Base-by-base conservation (phyloP, 2,797 vertebrate genomes). In the Brotula barbata region DNA sequence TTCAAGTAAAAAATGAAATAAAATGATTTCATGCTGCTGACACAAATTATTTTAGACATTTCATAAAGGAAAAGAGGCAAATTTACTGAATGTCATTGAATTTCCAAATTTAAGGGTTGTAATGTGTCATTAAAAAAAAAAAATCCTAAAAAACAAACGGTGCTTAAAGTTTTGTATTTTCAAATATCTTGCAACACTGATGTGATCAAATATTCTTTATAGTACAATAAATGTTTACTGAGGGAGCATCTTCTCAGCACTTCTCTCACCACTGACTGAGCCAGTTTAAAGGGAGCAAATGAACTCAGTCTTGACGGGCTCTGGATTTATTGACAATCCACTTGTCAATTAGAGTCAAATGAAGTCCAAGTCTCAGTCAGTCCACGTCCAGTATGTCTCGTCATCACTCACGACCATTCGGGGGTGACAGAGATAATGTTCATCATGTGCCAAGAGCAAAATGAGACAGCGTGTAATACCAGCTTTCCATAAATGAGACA, bases 381-480 rank as follows among this genome's bases (percentile, higher is more conserved):
- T 34, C 33, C 7, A 1, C 49, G 40, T n/a, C n/a, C n/a, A n/a
- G n/a, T 42, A 45, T 37, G 36, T 37, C 36, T 48, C 39, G 34
- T 23, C 16, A 51, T 40, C 59, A 23, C 28, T 56, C 57, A 52
- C 51, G 49, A 46, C 14, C 15, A 44, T 51, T 73, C 23, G 54
- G 45, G n/a, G 40, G 41, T 20, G 43, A 58, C 41, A 65, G 46
- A 40, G 49, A 74, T 54, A 60, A 43, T 45, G 47, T 48, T 65
- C 31, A 55, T n/a, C 37, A 64, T 61, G 42, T 57, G 33, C 17
- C 43, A 22, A 19, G 41, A 71, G 64, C 44, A 60, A 58, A n/a
- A 71, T 55, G 19, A 67, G 56, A 71, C 50, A 48, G 42, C 58
- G 56, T 76, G 63, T 69, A 76, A 75, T 71, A 57, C 57, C 71